Evolutionary conservation across 2,888 invertebrate species (phyloP), one percentile per base, ranked within the genome.

Genomic region (Timema podura): DNA sequence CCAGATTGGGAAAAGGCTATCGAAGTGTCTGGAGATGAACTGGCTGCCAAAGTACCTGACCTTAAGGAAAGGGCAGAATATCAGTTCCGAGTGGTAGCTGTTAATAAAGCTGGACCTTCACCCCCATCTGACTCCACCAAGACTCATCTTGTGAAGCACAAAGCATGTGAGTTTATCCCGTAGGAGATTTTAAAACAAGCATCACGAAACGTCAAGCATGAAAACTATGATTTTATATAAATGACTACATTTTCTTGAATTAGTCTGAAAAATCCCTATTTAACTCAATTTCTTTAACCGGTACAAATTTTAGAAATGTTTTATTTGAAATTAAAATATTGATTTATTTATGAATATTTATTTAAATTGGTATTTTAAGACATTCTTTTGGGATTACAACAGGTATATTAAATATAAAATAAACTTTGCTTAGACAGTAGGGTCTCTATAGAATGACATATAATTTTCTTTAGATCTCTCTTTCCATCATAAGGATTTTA

Each of bases 81-180:
- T 80, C 92, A 96, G 81, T 96, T 96, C 87, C 86, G 96, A 65
- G 87, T 97, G 15, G 86, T 93, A 74, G 96, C 96, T 13, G 91
- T 96, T 30, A 96, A 96, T 83, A 96, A 96, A 83, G 97, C 96
- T 65, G 96, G 96, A 68, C 91, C 88, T 9, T 94, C 95, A 0
- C 91, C 91, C 16, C 91, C 96, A 5, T 96, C 95, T 0, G 96
- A 96, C 76, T 90, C 96, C 0, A 94, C 95, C 67, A 90, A 91
- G 80, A 90, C 91, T 85, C 95, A 95, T 78, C 89, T 91, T 67
- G 92, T 94, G 78, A 94, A 94, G 79, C 91, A 93, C 80, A 92
- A 92, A 83, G 85, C 93, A 76, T 84, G 94, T 95, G 83, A 89
- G 91, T 88, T 76, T 30, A 1, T 30, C 30, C 30, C 30, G 30